Evolutionary conservation across 2,888 invertebrate species (phyloP), one percentile per base, ranked within the genome.

Genomic region (Drosophila imparisetae): DNA sequence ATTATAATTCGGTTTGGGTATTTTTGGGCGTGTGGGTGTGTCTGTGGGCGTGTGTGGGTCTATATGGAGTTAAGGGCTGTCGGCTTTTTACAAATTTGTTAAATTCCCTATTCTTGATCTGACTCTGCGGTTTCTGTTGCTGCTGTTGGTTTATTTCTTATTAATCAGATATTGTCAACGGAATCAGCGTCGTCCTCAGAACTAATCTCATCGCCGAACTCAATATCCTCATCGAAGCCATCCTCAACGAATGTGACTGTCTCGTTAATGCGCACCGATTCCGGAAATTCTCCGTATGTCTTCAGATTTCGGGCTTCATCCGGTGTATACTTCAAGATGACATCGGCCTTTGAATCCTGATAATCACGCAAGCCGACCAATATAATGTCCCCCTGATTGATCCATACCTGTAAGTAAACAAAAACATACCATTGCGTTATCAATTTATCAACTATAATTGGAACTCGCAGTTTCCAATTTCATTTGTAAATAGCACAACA

Each of bases 291-390:
- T 91, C 99, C 99, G 91, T 99, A 99, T 45, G 98, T 98, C 94
- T 99, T 99, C 92, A 99, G 95, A 94, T 99, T 99, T 93, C 99
- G 96, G 55, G 99, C 99, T 94, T 99, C 99, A 93, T 99, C 99
- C 34, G 99, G 97, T 78, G 99, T 99, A 93, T 99, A 99, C 94
- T 99, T 99, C 86, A 99, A 95, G 91, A 99, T 99, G 80, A 99
- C 99, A 94, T 99, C 99, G 70, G 99, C 99, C 94, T 99, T 98
- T 13, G 98, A 97, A 92, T 98, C 98, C 94, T 98, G 99, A 93
- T 98, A 99, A 94, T 99, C 99, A 93, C 99, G 95, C 91, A 99
- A 94, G 79, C 99, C 99, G 91, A 99, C 97, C 89, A 99, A 94
- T 93, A 99, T 99, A 75, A 99, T 99, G 92, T 99, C 99, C 69